Evolutionary conservation across 2,888 invertebrate species (phyloP).

Genomic region (Calameuta idolon): DNA sequence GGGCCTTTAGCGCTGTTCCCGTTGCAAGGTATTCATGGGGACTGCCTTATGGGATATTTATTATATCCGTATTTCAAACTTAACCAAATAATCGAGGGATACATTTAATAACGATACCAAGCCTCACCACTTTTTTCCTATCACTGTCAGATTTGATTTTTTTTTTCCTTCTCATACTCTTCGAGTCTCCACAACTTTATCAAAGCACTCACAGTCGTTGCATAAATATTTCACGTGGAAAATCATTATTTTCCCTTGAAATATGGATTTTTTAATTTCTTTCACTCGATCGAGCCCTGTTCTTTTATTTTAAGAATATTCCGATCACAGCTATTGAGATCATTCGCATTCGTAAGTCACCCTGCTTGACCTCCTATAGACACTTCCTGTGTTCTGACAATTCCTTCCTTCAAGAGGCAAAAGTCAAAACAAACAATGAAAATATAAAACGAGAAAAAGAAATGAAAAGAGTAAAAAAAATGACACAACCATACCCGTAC

Average conservation of each 20-base stretch:
- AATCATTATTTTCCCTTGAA: neutral
- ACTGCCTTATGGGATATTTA: conserved; percentile 65
- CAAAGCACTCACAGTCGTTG: neutral
- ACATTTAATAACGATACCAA: neutral
- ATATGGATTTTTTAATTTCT: neutral
- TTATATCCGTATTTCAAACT: conserved; percentile 36
- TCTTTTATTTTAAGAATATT: neutral
- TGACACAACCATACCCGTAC: conserved; percentile 33
- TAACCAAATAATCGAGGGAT: conserved; percentile 7
- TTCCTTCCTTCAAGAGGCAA: conserved; percentile 4
- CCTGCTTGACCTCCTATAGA: neutral
- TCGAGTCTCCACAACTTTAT: neutral
- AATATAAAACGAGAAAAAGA: conserved; percentile 16
- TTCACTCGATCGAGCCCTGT: neutral
- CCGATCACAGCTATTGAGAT: neutral
- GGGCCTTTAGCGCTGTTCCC: conserved; percentile 65
- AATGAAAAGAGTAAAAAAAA: conserved; percentile 29
- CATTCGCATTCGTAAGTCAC: neutral
- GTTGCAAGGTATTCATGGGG: conserved; percentile 67
- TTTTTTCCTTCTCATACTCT: neutral
- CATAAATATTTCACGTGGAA: neutral
- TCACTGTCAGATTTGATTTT: neutral
- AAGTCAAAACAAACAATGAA: conserved; percentile 14
- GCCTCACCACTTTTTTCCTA: neutral
- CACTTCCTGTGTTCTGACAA: neutral